Evolutionary conservation across 2,888 invertebrate genomes (phyloP).

Genomic region (Hartigia nigra): DNA sequence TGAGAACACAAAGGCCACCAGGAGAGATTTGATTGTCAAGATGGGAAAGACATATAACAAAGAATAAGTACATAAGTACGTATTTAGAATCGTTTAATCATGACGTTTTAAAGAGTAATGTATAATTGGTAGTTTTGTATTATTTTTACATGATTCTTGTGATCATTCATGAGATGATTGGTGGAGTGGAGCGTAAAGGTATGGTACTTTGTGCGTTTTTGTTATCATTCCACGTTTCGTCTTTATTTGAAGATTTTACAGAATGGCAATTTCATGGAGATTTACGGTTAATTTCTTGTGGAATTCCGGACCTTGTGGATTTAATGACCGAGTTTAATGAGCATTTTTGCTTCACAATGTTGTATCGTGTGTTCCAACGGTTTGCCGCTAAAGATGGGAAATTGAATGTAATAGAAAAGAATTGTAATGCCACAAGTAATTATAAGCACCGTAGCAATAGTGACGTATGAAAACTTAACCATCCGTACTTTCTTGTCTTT

Average conservation of each 20-base stretch:
- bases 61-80: too few species aligned
- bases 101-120: too few species aligned
- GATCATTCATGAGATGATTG: too few species aligned
- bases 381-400: neutral
- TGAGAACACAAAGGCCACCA: too few species aligned
- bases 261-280: neutral
- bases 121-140: too few species aligned
- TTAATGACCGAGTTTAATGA: neutral
- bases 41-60: too few species aligned
- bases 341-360: neutral
- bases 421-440: neutral
- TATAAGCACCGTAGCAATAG: neutral
- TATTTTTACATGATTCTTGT: too few species aligned
- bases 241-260: neutral
- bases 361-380: neutral
- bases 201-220: neutral
- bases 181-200: accelerated
- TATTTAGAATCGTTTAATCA: too few species aligned
- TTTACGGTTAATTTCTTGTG: neutral
- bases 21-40: too few species aligned
- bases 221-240: neutral
- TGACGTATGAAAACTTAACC: neutral
- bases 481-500: neutral
- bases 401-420: neutral
- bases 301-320: neutral